Evolutionary conservation across 2,888 invertebrate genomes (phyloP).

Genomic region (Brenthis hecate): DNA sequence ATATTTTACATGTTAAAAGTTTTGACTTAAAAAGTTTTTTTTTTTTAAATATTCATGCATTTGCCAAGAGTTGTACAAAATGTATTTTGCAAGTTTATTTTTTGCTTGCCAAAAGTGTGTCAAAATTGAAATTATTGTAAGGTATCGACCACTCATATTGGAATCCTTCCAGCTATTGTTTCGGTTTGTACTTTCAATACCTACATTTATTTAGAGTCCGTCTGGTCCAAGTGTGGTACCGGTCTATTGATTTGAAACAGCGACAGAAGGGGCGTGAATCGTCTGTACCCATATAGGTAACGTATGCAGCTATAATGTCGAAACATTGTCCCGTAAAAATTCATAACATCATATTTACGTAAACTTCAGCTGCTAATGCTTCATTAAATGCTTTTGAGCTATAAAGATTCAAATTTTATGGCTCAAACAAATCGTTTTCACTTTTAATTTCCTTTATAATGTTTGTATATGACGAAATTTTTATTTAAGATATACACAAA

Average conservation of each 20-base stretch:
- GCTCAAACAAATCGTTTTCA: constrained; percentile 24
- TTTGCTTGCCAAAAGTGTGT: constrained; percentile 10
- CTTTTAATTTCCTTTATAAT: neutral
- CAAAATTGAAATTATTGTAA: constrained; percentile 17
- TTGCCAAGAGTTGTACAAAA: neutral
- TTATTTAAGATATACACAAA: neutral
- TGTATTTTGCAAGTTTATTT: neutral
- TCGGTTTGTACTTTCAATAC: constrained; percentile 27
- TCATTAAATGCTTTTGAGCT: constrained; percentile 17
- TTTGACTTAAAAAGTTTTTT: neutral
- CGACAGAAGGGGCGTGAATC: constrained; percentile 70
- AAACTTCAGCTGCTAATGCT: constrained; percentile 22
- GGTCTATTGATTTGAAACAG: constrained; percentile 69
- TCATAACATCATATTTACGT: constrained; percentile 30
- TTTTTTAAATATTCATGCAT: neutral
- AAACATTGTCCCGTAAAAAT: constrained; percentile 32
- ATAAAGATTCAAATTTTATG: constrained; percentile 30
- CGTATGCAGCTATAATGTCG: constrained; percentile 39
- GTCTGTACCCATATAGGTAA: constrained; percentile 52
- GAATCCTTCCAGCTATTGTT: constrained; percentile 32
- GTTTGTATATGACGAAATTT: neutral
- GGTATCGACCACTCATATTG: constrained; percentile 20
- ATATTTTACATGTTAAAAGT: too few species aligned
- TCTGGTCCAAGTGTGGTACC: constrained; percentile 55
- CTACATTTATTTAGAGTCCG: constrained; percentile 41